Conservation (phyloP, 1,140 invertebrate genomes). For the Drosophila busckii region DNA sequence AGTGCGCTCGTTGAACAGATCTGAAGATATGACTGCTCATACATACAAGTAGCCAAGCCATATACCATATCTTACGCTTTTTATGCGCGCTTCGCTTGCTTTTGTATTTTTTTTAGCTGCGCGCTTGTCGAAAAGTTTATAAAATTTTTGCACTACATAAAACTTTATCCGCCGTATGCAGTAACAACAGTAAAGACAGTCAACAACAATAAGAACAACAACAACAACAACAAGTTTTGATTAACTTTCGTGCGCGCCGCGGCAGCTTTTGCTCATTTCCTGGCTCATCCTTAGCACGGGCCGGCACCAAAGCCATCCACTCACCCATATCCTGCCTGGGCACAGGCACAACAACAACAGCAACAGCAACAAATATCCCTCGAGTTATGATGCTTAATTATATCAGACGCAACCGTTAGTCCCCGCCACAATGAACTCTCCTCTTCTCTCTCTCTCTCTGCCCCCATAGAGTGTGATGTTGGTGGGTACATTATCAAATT, state of each 20-base stretch:
- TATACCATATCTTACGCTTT: conserved; percentile 8
- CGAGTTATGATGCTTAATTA: conserved; percentile 61
- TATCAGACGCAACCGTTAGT: conserved; percentile 43
- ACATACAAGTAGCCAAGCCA: too few species aligned
- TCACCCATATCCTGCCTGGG: neutral
- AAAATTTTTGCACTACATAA: conserved; percentile 53
- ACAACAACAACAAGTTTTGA: conserved; percentile 47
- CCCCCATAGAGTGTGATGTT: too few species aligned
- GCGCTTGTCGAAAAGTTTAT: conserved; percentile 44
- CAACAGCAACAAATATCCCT: conserved; percentile 51
- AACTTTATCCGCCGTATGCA: conserved; percentile 45
- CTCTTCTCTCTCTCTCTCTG: neutral
- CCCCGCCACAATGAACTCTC: conserved; percentile 13
- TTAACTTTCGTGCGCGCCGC: conserved; percentile 45
- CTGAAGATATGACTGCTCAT: too few species aligned
- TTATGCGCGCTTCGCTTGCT: conserved; percentile 4
- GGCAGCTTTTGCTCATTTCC: conserved; percentile 54
- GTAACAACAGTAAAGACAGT: neutral
- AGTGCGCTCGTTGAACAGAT: too few species aligned
- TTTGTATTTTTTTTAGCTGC: conserved; percentile 16
- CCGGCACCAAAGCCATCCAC: neutral
- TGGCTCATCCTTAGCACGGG: conserved; percentile 15
- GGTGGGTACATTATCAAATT: too few species aligned
- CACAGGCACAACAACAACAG: too few species aligned
- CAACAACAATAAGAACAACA: conserved; percentile 6